Base-by-base conservation (phyloP, 2,888 invertebrate species). In the Philhelius pedissequus region DNA sequence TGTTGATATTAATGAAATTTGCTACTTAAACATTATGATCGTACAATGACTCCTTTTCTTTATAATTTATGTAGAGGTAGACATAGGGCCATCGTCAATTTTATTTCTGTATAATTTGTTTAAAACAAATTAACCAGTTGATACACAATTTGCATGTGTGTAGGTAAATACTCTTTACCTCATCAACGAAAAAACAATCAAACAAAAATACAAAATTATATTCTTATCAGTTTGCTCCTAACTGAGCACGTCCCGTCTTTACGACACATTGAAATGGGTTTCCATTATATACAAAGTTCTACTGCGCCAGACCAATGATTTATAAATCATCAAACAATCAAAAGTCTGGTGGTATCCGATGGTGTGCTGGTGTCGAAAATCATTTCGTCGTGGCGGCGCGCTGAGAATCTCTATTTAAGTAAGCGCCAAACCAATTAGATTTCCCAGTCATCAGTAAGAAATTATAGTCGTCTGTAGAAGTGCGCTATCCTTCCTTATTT, bases 391-490 rank as follows among this genome's bases (percentile, higher is more conserved):
- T 30, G 9, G 54, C 30, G 45, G 15, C 45, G 15, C 40, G 13
- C 13, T 20, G 32, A 62, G 52, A 68, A 54, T 75, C 48, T 66
- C 48, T 68, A 76, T 84, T 84, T 84, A 84, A 84, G 71, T 66
- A 56, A 75, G 62, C 52, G 40, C 75, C 22, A 43, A 71, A 60
- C 68, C 80, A 84, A 80, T 84, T 76, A 71, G 40, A 66, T 80
- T 80, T 84, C 32, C 80, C 84, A 84, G 80, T 84, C 80, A 80
- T 84, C 71, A 80, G 75, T 38, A 58, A 70, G 78, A 79, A 74
- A 83, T 83, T 71, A n/a, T n/a, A n/a, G 80, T 60, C 66, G 80
- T 71, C 60, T 80, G 79, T 52, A 70, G 45, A 70, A 70, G 64
- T 52, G 73, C 54, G 62, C 8, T n/a, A 30, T 22, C 18, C 9